Conservation (phyloP, 2,113 vertebrate genomes). For the Ageneiosus marmoratus region DNA sequence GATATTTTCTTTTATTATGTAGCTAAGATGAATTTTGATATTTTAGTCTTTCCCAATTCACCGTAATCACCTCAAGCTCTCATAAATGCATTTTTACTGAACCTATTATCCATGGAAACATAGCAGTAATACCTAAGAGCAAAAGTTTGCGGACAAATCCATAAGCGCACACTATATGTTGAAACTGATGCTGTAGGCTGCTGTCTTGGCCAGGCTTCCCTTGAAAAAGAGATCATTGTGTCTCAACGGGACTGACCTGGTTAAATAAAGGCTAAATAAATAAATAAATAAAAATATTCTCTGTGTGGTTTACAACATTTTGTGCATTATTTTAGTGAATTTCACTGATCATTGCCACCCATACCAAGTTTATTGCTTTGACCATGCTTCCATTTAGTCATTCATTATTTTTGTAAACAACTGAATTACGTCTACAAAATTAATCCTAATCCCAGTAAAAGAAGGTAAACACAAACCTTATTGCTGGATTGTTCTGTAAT, state of each 20-base stretch:
- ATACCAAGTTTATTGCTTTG: neutral
- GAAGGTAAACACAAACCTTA: too few species aligned
- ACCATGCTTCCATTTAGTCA: neutral
- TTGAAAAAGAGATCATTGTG: too few species aligned
- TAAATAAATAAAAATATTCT: too few species aligned
- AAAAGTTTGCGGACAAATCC: neutral
- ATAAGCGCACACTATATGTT: neutral
- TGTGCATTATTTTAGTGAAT: neutral
- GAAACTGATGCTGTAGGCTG: too few species aligned
- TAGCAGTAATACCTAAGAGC: neutral
- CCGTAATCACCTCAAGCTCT: neutral
- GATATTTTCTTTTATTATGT: neutral
- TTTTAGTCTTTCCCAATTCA: neutral
- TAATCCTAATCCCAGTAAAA: too few species aligned
- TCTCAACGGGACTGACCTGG: too few species aligned
- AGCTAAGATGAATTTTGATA: neutral
- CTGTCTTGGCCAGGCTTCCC: too few species aligned
- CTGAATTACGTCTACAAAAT: neutral
- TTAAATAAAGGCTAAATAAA: too few species aligned
- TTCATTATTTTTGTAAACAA: neutral
- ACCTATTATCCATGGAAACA: neutral
- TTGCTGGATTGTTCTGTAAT: neutral
- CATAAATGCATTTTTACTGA: neutral
- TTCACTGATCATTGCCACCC: neutral
- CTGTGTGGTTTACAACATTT: too few species aligned